Conservation (phyloP, 2,888 invertebrate species). For the Campoletis raptor region DNA sequence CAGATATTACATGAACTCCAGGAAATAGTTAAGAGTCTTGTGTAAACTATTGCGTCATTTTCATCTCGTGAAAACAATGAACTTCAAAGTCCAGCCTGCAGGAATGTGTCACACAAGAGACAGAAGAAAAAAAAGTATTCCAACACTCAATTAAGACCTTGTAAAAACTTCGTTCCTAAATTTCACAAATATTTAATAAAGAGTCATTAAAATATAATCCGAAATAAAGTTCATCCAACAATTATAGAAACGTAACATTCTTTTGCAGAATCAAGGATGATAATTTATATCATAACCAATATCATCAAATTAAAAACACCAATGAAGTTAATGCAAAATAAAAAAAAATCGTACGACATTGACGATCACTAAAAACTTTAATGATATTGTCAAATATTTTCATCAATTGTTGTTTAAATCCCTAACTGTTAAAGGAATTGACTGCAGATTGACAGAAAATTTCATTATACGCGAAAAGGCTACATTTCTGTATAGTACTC, state of each 20-base stretch:
- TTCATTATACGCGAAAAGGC: neutral
- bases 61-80: conserved; percentile 25
- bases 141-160: neutral
- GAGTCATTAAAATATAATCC: neutral
- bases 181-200: neutral
- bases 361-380: neutral
- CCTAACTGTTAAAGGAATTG: neutral
- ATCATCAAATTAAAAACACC: neutral
- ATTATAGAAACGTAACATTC: neutral
- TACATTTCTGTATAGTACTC: neutral
- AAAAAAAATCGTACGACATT: neutral
- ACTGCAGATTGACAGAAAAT: neutral
- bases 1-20: neutral
- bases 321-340: neutral
- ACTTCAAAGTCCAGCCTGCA: conserved; percentile 24
- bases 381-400: neutral
- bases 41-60: conserved; percentile 18
- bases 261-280: neutral
- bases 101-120: neutral
- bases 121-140: neutral
- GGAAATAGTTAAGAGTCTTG: neutral
- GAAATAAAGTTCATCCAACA: neutral
- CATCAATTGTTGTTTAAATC: neutral
- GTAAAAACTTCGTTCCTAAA: neutral
- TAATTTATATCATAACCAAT: neutral